These are phyloP conservation scores for Spisula subtruncata DNA, from an alignment of 2,888 invertebrate species.

Conservation along the genomic window DNA sequence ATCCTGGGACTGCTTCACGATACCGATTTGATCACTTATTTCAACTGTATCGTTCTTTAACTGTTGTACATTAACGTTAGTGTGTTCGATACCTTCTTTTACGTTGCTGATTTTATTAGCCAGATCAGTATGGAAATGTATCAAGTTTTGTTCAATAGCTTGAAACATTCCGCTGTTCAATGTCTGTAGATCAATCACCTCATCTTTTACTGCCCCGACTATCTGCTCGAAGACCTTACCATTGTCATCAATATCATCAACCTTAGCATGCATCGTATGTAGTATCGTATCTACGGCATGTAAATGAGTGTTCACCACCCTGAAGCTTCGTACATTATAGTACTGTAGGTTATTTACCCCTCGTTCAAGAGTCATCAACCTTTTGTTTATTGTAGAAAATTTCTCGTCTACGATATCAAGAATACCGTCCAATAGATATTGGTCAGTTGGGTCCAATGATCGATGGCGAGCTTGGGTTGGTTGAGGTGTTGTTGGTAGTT, in stretches of 20 bases:
- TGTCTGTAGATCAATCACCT: slow-evolving; percentile 74
- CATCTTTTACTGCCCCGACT: slow-evolving; percentile 71
- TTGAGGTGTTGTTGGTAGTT: background rate
- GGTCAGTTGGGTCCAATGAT: slow-evolving; percentile 73
- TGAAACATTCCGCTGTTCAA: slow-evolving; percentile 76
- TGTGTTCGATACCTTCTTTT: slow-evolving; percentile 50
- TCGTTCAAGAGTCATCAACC: slow-evolving; percentile 78
- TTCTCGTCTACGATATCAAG: slow-evolving; percentile 81
- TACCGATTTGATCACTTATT: slow-evolving; percentile 43
- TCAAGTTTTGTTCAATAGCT: slow-evolving; percentile 76
- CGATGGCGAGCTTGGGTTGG: background rate
- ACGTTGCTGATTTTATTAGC: slow-evolving; percentile 53
- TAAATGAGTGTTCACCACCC: slow-evolving; percentile 78
- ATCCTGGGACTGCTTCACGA: slow-evolving; percentile 37
- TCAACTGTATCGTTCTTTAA: slow-evolving; percentile 60
- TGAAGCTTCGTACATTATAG: slow-evolving; percentile 81
- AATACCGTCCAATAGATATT: slow-evolving; percentile 77
- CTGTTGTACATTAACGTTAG: slow-evolving; percentile 41
- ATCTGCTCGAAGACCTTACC: slow-evolving; percentile 69
- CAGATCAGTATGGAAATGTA: slow-evolving; percentile 66
- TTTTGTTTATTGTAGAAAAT: slow-evolving; percentile 79
- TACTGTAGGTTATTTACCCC: slow-evolving; percentile 81
- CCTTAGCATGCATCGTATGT: slow-evolving; percentile 71
- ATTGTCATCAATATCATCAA: slow-evolving; percentile 74
- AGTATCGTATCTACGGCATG: slow-evolving; percentile 74